Evolutionary conservation across 2,888 invertebrate genomes (phyloP).

Genomic region (Hydropsyche betteni): DNA sequence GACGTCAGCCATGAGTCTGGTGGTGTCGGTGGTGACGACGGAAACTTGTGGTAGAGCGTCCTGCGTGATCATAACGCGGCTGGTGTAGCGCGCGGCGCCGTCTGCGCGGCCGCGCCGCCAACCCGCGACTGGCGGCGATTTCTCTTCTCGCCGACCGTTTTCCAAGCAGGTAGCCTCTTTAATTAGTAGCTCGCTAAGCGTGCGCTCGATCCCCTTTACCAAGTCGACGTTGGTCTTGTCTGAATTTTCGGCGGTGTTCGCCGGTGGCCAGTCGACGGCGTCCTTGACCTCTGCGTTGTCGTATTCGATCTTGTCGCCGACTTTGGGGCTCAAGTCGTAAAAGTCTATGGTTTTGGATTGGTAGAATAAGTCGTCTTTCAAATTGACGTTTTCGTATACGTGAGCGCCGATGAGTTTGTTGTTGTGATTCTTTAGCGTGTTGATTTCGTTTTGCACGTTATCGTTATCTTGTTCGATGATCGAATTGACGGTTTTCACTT

Average conservation of each 20-base stretch:
- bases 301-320: slow-evolving; percentile 55
- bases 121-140: slow-evolving; percentile 61
- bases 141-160: slow-evolving; percentile 57
- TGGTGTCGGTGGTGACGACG: slow-evolving; percentile 80
- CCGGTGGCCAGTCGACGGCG: slow-evolving; percentile 49
- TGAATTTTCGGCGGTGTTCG: slow-evolving; percentile 47
- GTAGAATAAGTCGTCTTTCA: slow-evolving; percentile 45
- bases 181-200: slow-evolving; percentile 66
- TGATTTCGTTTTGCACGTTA: slow-evolving; percentile 58
- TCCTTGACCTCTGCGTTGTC: slow-evolving; percentile 52
- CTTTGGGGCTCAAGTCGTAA: slow-evolving; percentile 35
- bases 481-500: slow-evolving; percentile 44
- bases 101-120: slow-evolving; percentile 67
- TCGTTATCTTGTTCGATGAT: slow-evolving; percentile 59
- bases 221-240: slow-evolving; percentile 56
- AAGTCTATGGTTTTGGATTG: not conserved
- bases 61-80: slow-evolving; percentile 91
- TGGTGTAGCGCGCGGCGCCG: slow-evolving; percentile 79
- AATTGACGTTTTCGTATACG: slow-evolving; percentile 30
- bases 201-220: slow-evolving; percentile 66
- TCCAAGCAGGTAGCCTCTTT: slow-evolving; percentile 59
- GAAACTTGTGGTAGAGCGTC: slow-evolving; percentile 67
- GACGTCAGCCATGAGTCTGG: slow-evolving; percentile 73
- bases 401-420: not conserved
- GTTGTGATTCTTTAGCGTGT: slow-evolving; percentile 55